A percentile compares a stretch with the other conserved stretches of the same genome.
Conservation (phyloP, 2,888 invertebrate genomes). For the Stenoptilia bipunctidactyla region DNA sequence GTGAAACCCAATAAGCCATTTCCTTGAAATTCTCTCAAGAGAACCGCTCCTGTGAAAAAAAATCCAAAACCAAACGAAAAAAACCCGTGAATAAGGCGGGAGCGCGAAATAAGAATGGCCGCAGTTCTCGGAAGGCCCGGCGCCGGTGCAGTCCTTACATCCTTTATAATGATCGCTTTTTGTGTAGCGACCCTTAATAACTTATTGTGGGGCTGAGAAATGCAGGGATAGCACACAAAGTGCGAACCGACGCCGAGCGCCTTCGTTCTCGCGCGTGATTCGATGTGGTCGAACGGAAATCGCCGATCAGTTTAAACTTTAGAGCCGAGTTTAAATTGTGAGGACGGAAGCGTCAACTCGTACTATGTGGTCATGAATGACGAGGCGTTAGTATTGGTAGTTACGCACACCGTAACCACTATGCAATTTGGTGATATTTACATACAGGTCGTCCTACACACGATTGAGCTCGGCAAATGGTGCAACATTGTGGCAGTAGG, state of each 20-base stretch:
- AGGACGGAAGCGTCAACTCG: constrained; percentile 25
- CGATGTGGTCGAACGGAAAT: constrained; percentile 24
- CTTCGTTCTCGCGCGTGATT: not conserved
- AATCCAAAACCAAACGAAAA: constrained; percentile 52
- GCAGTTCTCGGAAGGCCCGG: constrained; percentile 64
- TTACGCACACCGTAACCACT: constrained; percentile 35
- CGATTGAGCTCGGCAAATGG: constrained; percentile 11
- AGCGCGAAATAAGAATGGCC: constrained; percentile 68
- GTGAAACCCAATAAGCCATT: constrained; percentile 67
- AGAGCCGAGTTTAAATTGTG: constrained; percentile 24
- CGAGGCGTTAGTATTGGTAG: constrained; percentile 24
- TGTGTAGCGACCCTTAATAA: constrained; percentile 56
- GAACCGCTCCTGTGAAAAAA: constrained; percentile 60
- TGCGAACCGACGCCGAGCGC: constrained; percentile 3
- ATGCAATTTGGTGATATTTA: constrained; percentile 37
- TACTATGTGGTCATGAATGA: constrained; percentile 32
- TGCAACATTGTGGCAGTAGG: constrained; percentile 7
- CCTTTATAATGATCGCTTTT: constrained; percentile 65
- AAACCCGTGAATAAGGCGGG: constrained; percentile 60
- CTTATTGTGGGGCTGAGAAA: constrained; percentile 54
- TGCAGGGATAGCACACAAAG: constrained; percentile 20
- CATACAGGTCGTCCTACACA: constrained; percentile 36
- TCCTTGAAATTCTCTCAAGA: constrained; percentile 63
- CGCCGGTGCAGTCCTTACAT: constrained; percentile 64
- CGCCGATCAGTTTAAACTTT: constrained; percentile 26